phyloP scores from a whole-genome alignment of 2,888 invertebrate genomes.

The Frankliniella fusca region DNA sequence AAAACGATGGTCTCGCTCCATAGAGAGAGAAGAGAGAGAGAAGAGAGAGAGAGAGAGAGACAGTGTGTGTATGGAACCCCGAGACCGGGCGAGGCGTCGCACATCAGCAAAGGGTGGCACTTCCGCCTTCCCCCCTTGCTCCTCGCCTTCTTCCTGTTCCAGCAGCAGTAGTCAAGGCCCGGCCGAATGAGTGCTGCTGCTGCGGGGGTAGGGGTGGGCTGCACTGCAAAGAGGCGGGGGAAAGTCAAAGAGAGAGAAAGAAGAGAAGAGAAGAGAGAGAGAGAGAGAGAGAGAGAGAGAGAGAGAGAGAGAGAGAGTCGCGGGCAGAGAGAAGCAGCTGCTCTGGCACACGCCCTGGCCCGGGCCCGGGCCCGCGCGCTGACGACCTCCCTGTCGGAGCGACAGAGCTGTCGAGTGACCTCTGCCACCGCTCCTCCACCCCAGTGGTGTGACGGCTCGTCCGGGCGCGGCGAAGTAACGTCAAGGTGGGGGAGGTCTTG shows the following conservation, averaged over 20 bases:
- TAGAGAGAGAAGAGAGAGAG: no score
- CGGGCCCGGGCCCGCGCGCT: no score
- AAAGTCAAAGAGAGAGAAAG: background rate
- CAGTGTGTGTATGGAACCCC: background rate
- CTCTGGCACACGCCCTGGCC: no score
- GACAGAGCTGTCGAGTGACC: no score
- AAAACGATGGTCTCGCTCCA: background rate
- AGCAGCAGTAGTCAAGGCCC: background rate
- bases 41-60: no score
- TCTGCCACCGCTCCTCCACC: no score
- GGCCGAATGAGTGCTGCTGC: conserved; percentile 1
- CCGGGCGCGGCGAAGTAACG: no score
- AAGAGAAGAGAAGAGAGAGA: background rate
- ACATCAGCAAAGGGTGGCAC: background rate
- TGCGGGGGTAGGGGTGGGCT: background rate
- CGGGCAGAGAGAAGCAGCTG: no score
- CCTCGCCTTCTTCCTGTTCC: background rate
- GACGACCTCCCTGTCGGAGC: background rate
- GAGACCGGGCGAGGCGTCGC: background rate
- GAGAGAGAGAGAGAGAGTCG: no score
- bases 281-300: background rate
- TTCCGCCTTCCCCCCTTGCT: background rate
- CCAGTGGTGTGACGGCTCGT: no score
- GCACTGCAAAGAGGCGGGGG: background rate
- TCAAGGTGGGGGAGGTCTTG: no score